Evolutionary conservation across 1,140 invertebrate genomes (phyloP).

Genomic region (Aphis gossypii): DNA sequence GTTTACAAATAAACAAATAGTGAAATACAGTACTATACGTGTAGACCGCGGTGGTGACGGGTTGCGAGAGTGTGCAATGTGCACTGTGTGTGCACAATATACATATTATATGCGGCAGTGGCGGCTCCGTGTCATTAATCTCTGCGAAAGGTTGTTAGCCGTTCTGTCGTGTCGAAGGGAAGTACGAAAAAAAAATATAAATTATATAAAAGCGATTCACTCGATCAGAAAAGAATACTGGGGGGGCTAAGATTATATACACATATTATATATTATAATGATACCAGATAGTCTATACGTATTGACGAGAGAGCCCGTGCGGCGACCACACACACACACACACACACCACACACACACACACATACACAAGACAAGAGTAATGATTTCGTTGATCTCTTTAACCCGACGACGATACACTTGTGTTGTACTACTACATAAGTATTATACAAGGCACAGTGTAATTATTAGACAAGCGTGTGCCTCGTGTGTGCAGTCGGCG

Average conservation of each 20-base stretch:
- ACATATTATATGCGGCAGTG: neutral
- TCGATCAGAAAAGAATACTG: slow-evolving; percentile 21
- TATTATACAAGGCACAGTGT: neutral
- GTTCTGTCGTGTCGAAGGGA: slow-evolving; percentile 29
- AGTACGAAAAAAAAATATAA: neutral
- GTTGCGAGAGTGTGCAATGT: neutral
- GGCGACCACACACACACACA: slow-evolving; percentile 25
- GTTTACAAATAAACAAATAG: slow-evolving; percentile 19
- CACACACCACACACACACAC: neutral
- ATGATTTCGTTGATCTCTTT: slow-evolving; percentile 52
- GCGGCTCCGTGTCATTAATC: slow-evolving; percentile 15
- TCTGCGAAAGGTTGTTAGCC: slow-evolving; percentile 39
- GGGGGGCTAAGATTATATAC: neutral
- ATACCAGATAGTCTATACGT: neutral
- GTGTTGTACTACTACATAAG: neutral
- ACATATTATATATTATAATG: neutral
- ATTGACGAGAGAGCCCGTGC: slow-evolving; percentile 39
- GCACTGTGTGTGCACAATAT: no score
- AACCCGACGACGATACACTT: slow-evolving; percentile 18
- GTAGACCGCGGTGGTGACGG: neutral
- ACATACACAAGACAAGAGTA: neutral
- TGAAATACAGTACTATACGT: neutral
- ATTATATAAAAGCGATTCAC: slow-evolving; percentile 26
- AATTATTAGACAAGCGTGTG: neutral
- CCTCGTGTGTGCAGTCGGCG: neutral